Evolutionary conservation across 1,140 invertebrate species (phyloP).

Genomic region (Ditylenchus dipsaci): DNA sequence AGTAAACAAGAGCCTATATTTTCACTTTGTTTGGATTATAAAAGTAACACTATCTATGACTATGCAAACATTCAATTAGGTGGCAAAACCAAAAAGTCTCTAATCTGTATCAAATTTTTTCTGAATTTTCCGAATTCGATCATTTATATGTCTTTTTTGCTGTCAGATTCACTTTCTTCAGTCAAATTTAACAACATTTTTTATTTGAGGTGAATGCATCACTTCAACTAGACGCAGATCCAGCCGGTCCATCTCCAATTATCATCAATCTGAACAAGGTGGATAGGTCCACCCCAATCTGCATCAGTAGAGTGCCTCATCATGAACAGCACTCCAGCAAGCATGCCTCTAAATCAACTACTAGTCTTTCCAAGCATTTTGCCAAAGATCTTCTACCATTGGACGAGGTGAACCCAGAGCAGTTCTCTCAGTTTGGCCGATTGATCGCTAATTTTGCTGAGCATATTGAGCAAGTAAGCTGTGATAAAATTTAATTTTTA

Average conservation of each 20-base stretch:
- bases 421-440: slow-evolving; percentile 26
- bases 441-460: slow-evolving; percentile 24
- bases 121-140: no score
- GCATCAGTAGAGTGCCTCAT: slow-evolving; percentile 4
- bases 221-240: slow-evolving; percentile 24
- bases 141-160: no score
- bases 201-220: slow-evolving; percentile 32
- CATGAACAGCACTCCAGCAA: background rate
- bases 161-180: no score
- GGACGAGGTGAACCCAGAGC: slow-evolving; percentile 15
- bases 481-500: background rate
- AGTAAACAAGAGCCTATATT: no score
- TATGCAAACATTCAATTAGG: no score
- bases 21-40: background rate
- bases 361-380: slow-evolving; percentile 12
- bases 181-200: background rate
- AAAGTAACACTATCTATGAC: no score
- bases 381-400: slow-evolving; percentile 25
- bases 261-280: slow-evolving; percentile 36
- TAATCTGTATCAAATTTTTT: no score
- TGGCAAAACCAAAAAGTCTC: no score
- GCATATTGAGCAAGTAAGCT: slow-evolving; percentile 14
- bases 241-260: slow-evolving; percentile 16
- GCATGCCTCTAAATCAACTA: background rate
- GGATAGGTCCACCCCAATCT: slow-evolving; percentile 5